Conservation (phyloP, 2,888 invertebrate species). For the Sericinus montela region DNA sequence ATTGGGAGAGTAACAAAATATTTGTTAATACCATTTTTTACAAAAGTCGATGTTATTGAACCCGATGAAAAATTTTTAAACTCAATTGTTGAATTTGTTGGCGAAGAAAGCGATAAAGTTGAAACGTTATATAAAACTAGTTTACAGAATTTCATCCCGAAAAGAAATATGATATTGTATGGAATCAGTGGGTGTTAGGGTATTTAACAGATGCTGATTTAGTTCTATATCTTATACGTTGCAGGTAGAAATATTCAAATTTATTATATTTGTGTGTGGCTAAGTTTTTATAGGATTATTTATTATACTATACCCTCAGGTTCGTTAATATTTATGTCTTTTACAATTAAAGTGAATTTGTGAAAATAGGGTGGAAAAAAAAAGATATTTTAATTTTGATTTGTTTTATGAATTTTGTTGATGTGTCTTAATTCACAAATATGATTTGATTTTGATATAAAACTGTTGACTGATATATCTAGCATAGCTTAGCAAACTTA, state of each 20-base stretch:
- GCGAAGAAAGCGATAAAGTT: constrained; percentile 73
- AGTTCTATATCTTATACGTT: constrained; percentile 83
- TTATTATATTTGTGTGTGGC: background rate
- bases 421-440: too few relatives aligned
- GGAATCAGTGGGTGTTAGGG: constrained; percentile 98
- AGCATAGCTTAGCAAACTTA: too few relatives aligned
- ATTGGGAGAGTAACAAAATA: constrained; percentile 97
- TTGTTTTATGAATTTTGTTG: too few relatives aligned
- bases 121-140: constrained; percentile 84
- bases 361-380: too few relatives aligned
- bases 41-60: constrained; percentile 94
- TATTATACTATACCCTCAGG: too few relatives aligned
- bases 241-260: constrained; percentile 73
- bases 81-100: constrained; percentile 79
- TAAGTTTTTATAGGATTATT: too few relatives aligned
- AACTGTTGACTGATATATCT: too few relatives aligned
- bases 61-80: constrained; percentile 91
- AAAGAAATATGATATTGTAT: constrained; percentile 93
- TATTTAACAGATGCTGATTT: constrained; percentile 93
- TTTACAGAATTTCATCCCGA: constrained; percentile 92
- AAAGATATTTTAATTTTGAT: too few relatives aligned
- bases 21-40: constrained; percentile 88
- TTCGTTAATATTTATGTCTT: too few relatives aligned
- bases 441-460: too few relatives aligned
- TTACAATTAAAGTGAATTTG: too few relatives aligned